Percentiles rank a stretch among this genome's conserved stretches.
These are phyloP conservation scores for Enteromius treurensis DNA, from an alignment of 2,797 vertebrate genomes.

Conservation along the genomic window DNA sequence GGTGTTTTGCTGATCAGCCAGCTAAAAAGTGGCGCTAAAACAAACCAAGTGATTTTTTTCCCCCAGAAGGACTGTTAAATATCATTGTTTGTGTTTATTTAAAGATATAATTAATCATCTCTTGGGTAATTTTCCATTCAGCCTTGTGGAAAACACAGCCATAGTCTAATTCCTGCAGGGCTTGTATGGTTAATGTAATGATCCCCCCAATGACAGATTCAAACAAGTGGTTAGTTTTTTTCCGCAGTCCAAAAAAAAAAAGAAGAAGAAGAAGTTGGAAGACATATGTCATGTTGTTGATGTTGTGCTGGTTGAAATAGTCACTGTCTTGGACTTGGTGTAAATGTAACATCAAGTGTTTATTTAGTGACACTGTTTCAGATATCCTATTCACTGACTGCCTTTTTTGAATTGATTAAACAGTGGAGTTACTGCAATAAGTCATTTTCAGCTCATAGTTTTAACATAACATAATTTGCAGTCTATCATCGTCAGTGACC, in stretches of 20 bases:
- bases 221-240: not conserved
- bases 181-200: not conserved
- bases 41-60: not conserved
- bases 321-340: not conserved
- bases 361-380: slow-evolving; percentile 1
- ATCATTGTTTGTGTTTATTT: slow-evolving; percentile 10
- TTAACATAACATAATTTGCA: not conserved
- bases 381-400: not conserved
- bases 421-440: not conserved
- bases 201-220: not conserved
- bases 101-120: not conserved
- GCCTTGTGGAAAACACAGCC: not conserved
- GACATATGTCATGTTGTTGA: not conserved
- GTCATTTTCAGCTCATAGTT: not conserved
- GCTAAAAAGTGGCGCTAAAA: not conserved
- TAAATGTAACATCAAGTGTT: not conserved
- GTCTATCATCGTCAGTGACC: not conserved
- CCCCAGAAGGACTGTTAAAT: slow-evolving; percentile 10
- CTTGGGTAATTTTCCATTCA: not conserved
- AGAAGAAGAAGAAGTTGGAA: not conserved
- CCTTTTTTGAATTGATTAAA: not conserved
- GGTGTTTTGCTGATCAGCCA: not conserved
- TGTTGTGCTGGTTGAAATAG: not conserved
- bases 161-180: slow-evolving; percentile 10
- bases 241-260: not conserved